phyloP scores from a whole-genome alignment of 2,888 invertebrate genomes.

The Scaptomyza polygonia region DNA sequence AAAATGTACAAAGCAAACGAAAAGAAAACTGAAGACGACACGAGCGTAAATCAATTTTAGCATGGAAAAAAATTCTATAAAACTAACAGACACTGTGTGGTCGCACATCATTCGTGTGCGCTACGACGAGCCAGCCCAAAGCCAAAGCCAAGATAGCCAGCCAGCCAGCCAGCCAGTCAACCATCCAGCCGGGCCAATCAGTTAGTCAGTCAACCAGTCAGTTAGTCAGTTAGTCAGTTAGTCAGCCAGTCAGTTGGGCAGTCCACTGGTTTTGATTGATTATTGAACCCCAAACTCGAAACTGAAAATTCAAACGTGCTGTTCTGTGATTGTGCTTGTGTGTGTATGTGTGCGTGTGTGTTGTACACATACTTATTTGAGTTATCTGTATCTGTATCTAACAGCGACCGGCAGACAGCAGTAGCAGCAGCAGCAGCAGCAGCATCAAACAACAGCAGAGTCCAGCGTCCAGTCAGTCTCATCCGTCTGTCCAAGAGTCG shows the following conservation, averaged over 20 bases:
- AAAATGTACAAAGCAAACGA: constrained; percentile 72
- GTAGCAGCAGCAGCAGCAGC: constrained; percentile 21
- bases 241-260: constrained; percentile 47
- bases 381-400: constrained; percentile 60
- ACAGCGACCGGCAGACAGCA: constrained; percentile 58
- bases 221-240: constrained; percentile 32
- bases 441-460: constrained; percentile 28
- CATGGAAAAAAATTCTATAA: constrained; percentile 81
- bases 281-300: constrained; percentile 64
- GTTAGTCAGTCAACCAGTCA: constrained; percentile 33
- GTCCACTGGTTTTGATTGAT: constrained; percentile 68
- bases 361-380: constrained; percentile 38
- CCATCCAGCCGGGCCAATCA: constrained; percentile 18
- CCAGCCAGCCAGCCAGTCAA: constrained; percentile 32
- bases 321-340: not conserved
- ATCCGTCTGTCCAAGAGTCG: constrained; percentile 43
- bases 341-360: not conserved
- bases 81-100: constrained; percentile 81
- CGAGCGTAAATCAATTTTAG: constrained; percentile 78
- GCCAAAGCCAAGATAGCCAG: constrained; percentile 50
- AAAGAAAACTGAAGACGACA: constrained; percentile 79
- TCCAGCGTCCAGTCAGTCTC: constrained; percentile 52
- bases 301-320: constrained; percentile 49
- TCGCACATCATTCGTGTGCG: constrained; percentile 78
- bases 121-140: constrained; percentile 65